phyloP scores from a whole-genome alignment of 64 coral and sea anemone genomes.

The Orbicella faveolata region DNA sequence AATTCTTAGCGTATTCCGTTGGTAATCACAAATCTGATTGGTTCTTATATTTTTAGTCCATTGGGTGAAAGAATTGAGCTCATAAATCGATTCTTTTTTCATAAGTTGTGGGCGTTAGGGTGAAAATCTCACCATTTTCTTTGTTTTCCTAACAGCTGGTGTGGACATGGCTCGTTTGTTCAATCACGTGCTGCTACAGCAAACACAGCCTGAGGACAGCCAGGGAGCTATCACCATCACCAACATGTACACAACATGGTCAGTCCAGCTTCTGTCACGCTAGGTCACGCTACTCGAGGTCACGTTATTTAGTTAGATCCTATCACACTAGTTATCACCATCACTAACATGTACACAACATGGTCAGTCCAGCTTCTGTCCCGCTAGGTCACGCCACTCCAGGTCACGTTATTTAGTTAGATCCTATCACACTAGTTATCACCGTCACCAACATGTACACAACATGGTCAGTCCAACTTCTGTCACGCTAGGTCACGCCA shows the following conservation, averaged over 20 bases:
- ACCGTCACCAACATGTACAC: slow-evolving; percentile 93
- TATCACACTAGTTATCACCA: slow-evolving; percentile 83
- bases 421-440: slow-evolving; percentile 81
- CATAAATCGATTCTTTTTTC: neutral
- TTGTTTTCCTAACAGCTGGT: slow-evolving; percentile 41
- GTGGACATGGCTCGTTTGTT: slow-evolving; percentile 94
- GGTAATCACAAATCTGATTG: no score
- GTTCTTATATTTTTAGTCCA: no score
- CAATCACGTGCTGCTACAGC: slow-evolving; percentile 94
- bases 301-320: slow-evolving; percentile 79
- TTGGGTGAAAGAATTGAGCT: no score
- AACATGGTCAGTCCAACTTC: slow-evolving; percentile 65
- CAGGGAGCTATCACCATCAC: slow-evolving; percentile 91
- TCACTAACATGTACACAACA: slow-evolving; percentile 57
- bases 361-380: slow-evolving; percentile 11
- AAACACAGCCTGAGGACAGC: slow-evolving; percentile 95
- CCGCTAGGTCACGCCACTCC: no score
- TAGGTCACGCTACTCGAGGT: neutral
- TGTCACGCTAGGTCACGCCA: neutral
- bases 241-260: slow-evolving; percentile 63
- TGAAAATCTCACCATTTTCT: neutral
- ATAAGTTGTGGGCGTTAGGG: no score
- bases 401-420: slow-evolving; percentile 69
- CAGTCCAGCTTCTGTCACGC: neutral
- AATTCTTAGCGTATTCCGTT: neutral